Evolutionary conservation across 2,888 invertebrate species (phyloP), one percentile per base, ranked within the genome.

Genomic region (Uloborus plumipes): DNA sequence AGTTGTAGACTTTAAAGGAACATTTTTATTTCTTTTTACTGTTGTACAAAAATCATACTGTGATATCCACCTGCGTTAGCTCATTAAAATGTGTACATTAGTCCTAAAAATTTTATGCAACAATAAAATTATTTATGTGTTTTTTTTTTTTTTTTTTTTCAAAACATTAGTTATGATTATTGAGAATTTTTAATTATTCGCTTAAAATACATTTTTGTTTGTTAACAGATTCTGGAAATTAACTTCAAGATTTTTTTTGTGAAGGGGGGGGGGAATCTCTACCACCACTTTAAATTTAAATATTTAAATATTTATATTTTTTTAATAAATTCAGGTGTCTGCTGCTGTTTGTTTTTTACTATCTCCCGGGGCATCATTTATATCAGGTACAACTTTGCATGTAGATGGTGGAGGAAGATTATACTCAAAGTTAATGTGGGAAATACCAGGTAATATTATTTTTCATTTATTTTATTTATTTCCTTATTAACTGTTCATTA

Each of bases 351-450:
- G 90, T 85, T 91, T 89, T 86, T 88, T 91, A 14, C 85, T 90
- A 72, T 89, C 90, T 2, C 91, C 91, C 9, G 90, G 89, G 4
- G 89, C 90, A 39, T 87, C 89, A 14, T 90, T 89, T 85, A 89
- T 91, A 81, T 88, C 89, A 16, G 91, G 91, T 0, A 89, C 88
- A 75, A 89, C 89, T 15, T 20, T 91, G 2, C 88, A 88, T 75
- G 89, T 91, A 14, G 91, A 91, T 87, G 90, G 89, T 62, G 90
- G 88, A 7, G 87, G 88, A 39, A 89, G 89, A 80, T 86, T 90
- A 9, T 90, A 90, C 84, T 73, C 86, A 11, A 72, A 84, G 26
- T 84, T 84, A 53, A 80, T 86, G 58, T 65, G 67, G 66, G 64
- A 76, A 65, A 59, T 85, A 22, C 75, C 83, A 55, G 79, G 85